A percentile compares a stretch with the other conserved stretches of the same genome.
Conservation (phyloP, 1,140 invertebrate species). For the Hyles vespertilio region DNA sequence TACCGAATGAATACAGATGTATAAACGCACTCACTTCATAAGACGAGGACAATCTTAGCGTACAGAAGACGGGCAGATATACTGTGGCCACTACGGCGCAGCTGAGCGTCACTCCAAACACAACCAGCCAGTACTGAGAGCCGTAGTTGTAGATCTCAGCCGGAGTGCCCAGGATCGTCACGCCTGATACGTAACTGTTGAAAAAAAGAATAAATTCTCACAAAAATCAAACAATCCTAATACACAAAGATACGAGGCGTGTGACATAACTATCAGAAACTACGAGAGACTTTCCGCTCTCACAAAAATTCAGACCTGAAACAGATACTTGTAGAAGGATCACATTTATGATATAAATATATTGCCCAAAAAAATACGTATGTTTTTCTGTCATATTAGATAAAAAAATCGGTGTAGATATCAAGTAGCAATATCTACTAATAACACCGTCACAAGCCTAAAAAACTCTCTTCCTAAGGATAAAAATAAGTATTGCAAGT, state of each 20-base stretch:
- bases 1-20: neutral
- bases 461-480: no score
- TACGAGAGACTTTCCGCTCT: no score
- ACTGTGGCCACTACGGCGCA: constrained; percentile 81
- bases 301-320: no score
- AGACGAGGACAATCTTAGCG: constrained; percentile 85
- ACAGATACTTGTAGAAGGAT: no score
- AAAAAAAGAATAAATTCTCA: constrained; percentile 4
- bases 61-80: constrained; percentile 90
- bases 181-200: constrained; percentile 86
- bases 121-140: constrained; percentile 87
- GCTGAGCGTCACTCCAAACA: constrained; percentile 80
- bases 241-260: neutral
- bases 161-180: constrained; percentile 91
- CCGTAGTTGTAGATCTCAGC: constrained; percentile 92
- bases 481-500: no score
- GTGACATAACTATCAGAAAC: neutral
- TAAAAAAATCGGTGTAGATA: no score
- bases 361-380: no score
- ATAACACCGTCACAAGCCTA: no score
- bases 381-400: no score
- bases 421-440: no score
- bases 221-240: neutral
- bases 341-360: no score
- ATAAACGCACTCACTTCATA: constrained; percentile 82